phyloP scores from a whole-genome alignment of 2,888 invertebrate species.

The Nephrotoma flavescens region DNA sequence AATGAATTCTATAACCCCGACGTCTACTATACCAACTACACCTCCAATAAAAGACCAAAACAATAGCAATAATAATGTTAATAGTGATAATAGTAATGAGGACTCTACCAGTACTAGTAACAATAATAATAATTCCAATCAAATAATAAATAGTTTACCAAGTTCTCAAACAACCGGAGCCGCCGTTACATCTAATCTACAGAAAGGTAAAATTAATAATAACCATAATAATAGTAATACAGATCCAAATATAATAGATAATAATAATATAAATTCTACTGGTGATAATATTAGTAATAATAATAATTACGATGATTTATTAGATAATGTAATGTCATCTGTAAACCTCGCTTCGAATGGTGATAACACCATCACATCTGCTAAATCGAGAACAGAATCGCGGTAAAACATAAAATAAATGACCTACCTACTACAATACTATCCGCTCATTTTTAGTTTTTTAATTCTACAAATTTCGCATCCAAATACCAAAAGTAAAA shows the following conservation, averaged over 20 bases:
- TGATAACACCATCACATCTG: background rate
- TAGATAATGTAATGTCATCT: background rate
- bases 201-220: constrained; percentile 1
- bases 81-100: constrained; percentile 1
- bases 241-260: background rate
- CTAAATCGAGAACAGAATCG: background rate
- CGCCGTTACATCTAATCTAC: background rate
- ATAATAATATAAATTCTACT: background rate
- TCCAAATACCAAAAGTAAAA: background rate
- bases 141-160: background rate
- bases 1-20: background rate
- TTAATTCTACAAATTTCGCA: background rate
- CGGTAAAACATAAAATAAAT: background rate
- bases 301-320: background rate
- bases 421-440: background rate
- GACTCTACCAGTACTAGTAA: background rate
- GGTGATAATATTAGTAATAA: background rate
- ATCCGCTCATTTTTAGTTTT: background rate
- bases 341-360: background rate
- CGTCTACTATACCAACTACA: constrained; percentile 1
- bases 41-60: constrained; percentile 3
- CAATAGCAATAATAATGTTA: constrained; percentile 1
- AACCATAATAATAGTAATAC: background rate
- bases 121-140: constrained; percentile 3
- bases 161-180: constrained; percentile 1